Evolutionary conservation across 2,888 invertebrate species (phyloP), one percentile per base, ranked within the genome.

Genomic region (Oligia fasciuncula): DNA sequence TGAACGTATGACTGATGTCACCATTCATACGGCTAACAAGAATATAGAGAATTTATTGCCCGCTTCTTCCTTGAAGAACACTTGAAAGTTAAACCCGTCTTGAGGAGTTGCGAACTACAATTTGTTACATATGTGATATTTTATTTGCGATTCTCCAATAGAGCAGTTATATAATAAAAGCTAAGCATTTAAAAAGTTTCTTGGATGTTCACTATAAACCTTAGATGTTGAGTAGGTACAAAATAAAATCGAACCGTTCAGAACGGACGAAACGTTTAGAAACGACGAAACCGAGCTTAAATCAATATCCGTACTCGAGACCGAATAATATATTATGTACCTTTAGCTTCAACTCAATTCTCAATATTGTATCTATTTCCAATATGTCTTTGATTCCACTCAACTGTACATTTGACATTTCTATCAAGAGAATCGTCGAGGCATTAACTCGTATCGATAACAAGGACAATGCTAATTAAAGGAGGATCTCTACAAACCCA

Each of bases 381-480:
- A 65, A 67, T 76, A 49, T 40, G 54, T 43, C 60, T 85, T 76
- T 67, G 60, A 76, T 74, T 74, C 72, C 83, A 73, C 73, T 73
- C 46, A 69, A 73, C 43, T 57, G 68, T 76, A 82, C 66, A 73
- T 80, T 78, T 81, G 80, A 80, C 76, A 85, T 77, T 85, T 89
- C 79, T 87, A 85, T 77, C 88, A 87, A 86, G 84, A 89, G 87
- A 87, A 74, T 86, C 86, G 79, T 73, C 80, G 80, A 81, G 73
- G 83, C 84, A 85, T 79, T 77, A 77, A 80, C 65, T 65, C 82
- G 83, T 86, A 83, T 88, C 83, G 81, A 86, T 88, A 88, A 87
- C 87, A 87, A 90, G 86, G 86, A 85, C 85, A 83, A 87, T 87
- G 79, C 81, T 85, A 88, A 89, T 90, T 85, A 88, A 35, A 84